phyloP scores from a whole-genome alignment of 2,113 vertebrate genomes.

The Tachysurus fulvidraco region DNA sequence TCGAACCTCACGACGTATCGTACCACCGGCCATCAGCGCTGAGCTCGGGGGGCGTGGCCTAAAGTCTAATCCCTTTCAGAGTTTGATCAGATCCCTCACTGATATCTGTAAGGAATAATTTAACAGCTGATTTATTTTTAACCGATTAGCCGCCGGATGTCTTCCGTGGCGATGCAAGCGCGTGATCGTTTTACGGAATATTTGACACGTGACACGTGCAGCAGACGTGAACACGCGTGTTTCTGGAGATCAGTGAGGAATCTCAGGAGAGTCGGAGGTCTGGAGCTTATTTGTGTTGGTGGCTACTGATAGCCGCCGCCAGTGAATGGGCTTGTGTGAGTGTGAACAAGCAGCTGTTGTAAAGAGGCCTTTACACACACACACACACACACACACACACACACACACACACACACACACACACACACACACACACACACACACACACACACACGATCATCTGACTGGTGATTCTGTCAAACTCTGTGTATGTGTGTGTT shows the following conservation, averaged over 20 bases:
- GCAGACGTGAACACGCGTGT: not conserved
- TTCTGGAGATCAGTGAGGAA: not conserved
- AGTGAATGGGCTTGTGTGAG: slow-evolving; percentile 24
- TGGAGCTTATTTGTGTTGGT: slow-evolving; percentile 41
- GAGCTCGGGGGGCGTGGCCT: not conserved
- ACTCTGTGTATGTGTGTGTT: not conserved
- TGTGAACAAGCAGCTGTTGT: slow-evolving; percentile 38
- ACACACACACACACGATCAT: not conserved
- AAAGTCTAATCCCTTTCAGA: not conserved
- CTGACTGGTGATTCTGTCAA: not conserved
- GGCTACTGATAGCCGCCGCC: slow-evolving; percentile 18
- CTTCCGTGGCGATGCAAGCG: not conserved
- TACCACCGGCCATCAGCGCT: not conserved
- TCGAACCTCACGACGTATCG: not conserved
- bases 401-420: not conserved
- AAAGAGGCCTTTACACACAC: slow-evolving; percentile 12
- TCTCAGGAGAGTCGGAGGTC: slow-evolving; percentile 43
- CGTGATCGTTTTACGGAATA: not conserved
- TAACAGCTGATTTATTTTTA: not conserved
- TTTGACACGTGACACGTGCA: not conserved
- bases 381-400: slow-evolving; percentile 25
- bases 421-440: slow-evolving; percentile 12
- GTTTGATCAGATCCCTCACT: not conserved
- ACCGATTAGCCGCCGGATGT: not conserved
- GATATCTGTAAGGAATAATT: not conserved